phyloP scores from a whole-genome alignment of 2,113 vertebrate genomes.

The Myiopsitta monachus region DNA sequence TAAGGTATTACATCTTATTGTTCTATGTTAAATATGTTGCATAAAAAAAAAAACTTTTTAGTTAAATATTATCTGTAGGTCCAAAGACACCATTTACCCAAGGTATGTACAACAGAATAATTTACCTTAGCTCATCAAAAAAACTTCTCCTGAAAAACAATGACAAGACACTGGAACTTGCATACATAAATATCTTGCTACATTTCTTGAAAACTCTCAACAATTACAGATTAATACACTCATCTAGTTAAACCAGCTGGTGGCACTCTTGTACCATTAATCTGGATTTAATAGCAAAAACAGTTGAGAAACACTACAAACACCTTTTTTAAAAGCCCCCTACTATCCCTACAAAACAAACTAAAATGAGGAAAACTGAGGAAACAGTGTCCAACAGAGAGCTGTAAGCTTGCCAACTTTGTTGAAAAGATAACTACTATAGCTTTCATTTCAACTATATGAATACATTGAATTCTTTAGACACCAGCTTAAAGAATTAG shows the following conservation, averaged over 20 bases:
- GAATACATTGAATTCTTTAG: neutral
- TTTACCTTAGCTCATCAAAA: neutral
- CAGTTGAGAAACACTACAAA: neutral
- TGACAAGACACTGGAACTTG: neutral
- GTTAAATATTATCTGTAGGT: neutral
- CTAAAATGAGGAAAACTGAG: neutral
- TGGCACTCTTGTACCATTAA: conserved; percentile 51
- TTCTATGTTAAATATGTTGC: neutral
- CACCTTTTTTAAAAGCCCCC: neutral
- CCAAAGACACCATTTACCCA: neutral
- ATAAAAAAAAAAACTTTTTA: neutral
- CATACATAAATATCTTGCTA: neutral
- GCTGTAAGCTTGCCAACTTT: neutral
- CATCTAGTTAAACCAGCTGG: conserved; percentile 43
- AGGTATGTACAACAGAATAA: neutral
- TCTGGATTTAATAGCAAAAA: neutral
- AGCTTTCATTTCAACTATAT: neutral
- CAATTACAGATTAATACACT: neutral
- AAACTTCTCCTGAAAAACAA: neutral
- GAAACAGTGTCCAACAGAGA: neutral
- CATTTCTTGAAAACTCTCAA: neutral
- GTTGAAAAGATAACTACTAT: neutral
- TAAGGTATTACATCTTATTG: neutral
- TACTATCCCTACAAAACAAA: neutral
- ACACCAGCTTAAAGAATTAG: neutral